Evolutionary conservation across 2,113 vertebrate genomes (phyloP), one percentile per base, ranked within the genome.

Genomic region (Platysteira castanea): DNA sequence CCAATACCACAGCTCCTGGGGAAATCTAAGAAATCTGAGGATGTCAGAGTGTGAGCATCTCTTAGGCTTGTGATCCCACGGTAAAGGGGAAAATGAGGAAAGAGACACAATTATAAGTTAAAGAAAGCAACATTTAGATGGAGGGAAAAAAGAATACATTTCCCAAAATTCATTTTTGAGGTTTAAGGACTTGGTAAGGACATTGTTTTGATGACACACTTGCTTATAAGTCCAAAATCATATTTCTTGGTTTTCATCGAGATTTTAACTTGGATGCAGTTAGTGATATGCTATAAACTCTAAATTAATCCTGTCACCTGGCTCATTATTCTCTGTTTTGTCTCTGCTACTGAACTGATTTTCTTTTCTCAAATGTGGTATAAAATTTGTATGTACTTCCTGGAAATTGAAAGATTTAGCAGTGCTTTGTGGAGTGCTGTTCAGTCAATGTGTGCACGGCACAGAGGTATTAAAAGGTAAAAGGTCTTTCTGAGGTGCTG

Each of bases 111-210:
- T 20, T 71, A 13, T 20, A 41, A 54, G 22, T 24, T 68, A 37
- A 80, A 80, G 17, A 37, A 69, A 54, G 22, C 41, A 77, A n/a
- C 3, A 6, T 49, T 39, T 5, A 8, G 44, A 30, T 15, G 5
- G 2, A 11, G 6, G 3, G 3, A 24, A 8, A 8, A 21, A 21
- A 10, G 2, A n/a, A n/a, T 8, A 9, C 2, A 2, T 30, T 76
- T 57, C 7, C 13, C 16, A 4, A 26, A 60, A 70, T 42, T 33
- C 0, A 9, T 68, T 90, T 87, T 60, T 50, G 14, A 63, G 7
- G 12, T 39, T 53, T 70, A 73, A 39, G 31, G 17, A 56, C 35
- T 84, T 68, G 53, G 13, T 49, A 67, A 49, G 59, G 63, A 26
- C 15, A 15, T n/a, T 67, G 26, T 77, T 89, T 80, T 78, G 50